A percentile compares a stretch with the other conserved stretches of the same genome.
phyloP scores from a whole-genome alignment of 1,140 invertebrate species.

The Aleiodes sp. region DNA sequence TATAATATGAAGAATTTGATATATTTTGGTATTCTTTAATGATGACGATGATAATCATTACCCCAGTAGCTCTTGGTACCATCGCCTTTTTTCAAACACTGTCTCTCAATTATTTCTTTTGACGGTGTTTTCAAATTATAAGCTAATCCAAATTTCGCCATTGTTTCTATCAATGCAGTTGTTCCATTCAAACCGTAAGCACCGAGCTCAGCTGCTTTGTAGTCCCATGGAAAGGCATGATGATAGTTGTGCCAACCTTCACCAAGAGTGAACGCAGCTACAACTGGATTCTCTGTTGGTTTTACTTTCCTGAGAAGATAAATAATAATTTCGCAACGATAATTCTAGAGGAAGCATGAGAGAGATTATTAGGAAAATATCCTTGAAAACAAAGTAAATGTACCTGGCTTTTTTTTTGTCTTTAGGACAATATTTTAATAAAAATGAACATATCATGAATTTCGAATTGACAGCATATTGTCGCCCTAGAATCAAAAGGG shows the following conservation, averaged over 20 bases:
- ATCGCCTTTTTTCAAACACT: slow-evolving; percentile 51
- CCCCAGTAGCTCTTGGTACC: slow-evolving; percentile 51
- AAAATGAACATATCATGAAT: too few relatives aligned
- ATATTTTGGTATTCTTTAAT: too few relatives aligned
- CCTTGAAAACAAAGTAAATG: too few relatives aligned
- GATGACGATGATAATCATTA: slow-evolving; percentile 30
- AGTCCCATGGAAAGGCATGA: slow-evolving; percentile 77
- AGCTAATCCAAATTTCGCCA: slow-evolving; percentile 69
- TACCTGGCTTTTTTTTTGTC: too few relatives aligned
- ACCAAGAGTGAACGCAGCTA: slow-evolving; percentile 59
- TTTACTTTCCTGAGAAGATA: slow-evolving; percentile 68
- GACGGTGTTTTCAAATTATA: slow-evolving; percentile 65
- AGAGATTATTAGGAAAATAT: too few relatives aligned
- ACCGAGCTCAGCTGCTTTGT: slow-evolving; percentile 67
- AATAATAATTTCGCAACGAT: too few relatives aligned
- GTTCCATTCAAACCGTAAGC: slow-evolving; percentile 68
- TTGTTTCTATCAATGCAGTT: slow-evolving; percentile 71
- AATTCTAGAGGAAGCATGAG: too few relatives aligned
- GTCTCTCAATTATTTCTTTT: slow-evolving; percentile 47
- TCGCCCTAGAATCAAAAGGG: too few relatives aligned
- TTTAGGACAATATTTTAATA: too few relatives aligned
- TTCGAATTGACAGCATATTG: too few relatives aligned
- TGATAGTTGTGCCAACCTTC: slow-evolving; percentile 79
- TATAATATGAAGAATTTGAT: too few relatives aligned
- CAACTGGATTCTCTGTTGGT: slow-evolving; percentile 61